Base-by-base conservation (phyloP, 2,113 vertebrate species). In the Eudyptes chrysolophus region DNA sequence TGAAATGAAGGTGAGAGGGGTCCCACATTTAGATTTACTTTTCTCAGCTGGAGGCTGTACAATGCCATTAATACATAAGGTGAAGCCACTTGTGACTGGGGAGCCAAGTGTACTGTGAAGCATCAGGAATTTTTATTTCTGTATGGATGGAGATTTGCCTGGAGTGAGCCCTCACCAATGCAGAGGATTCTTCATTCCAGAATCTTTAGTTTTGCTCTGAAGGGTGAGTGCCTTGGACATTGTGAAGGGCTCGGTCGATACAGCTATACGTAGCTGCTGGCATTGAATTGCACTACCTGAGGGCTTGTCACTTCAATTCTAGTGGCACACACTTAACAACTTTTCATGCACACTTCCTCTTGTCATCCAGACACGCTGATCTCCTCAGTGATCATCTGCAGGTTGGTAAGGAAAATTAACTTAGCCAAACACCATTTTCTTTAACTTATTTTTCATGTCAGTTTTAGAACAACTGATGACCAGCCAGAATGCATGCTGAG, bases 201-300 rank as follows among this genome's bases (percentile, higher is more conserved):
- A 51, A 27, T 38, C 74, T 46, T 79, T n/a, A 48, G 57, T 16
- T 85, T 79, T 85, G 26, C 26, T 72, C 32, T 55, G 44, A 61
- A 64, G 10, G 14, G 42, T 57, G 17, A n/a, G 32, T 10, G n/a
- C 16, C 38, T 40, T 44, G 30, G 32, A 76, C 38, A 7, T 22
- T 75, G 34, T 25, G n/a, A 44, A 52, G 38, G 25, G 30, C 55
- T 64, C 17, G 30, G n/a, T 0, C 25, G 21, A 16, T 36, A 16
- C 0, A 68, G 49, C 9, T 40, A 13, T 21, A 40, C 1, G 0
- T 2, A 55, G 20, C 46, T 58, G 25, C 25, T 1, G 0, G 36
- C 55, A 49, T 20, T 65, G 64, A 77, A 42, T 4, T 69, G 32
- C 13, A 12, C 20, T 66, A 36, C 16, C n/a, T 20, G 38, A 61